Conservation (phyloP, 2,888 invertebrate genomes). For the Leptinotarsa rubiginosa region DNA sequence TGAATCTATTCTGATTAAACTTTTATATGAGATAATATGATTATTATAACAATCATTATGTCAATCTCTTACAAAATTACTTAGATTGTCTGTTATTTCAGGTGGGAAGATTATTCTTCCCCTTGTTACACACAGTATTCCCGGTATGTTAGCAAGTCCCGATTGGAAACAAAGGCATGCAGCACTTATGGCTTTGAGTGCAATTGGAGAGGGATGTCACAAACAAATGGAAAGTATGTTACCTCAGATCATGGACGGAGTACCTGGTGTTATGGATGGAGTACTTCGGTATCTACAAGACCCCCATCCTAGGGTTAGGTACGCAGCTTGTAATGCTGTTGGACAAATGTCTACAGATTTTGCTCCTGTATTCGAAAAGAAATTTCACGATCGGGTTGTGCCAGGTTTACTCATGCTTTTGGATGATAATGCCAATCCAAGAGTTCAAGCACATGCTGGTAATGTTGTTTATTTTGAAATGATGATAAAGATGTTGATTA, state of each 20-base stretch:
- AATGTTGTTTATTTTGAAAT: constrained; percentile 45
- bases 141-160: constrained; percentile 84
- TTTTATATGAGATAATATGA: constrained; percentile 17
- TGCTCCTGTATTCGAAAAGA: constrained; percentile 95
- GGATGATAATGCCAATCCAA: constrained; percentile 90
- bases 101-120: constrained; percentile 84
- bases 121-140: constrained; percentile 83
- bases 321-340: constrained; percentile 98
- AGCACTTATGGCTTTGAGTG: constrained; percentile 98
- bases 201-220: constrained; percentile 98
- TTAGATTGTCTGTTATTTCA: constrained; percentile 26
- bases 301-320: constrained; percentile 91
- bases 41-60: not conserved
- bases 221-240: constrained; percentile 97
- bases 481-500: not conserved
- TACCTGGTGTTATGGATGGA: constrained; percentile 68
- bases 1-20: constrained; percentile 26
- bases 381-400: constrained; percentile 95
- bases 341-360: constrained; percentile 99
- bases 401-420: constrained; percentile 89
- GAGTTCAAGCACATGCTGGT: constrained; percentile 89
- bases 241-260: constrained; percentile 91
- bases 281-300: constrained; percentile 63
- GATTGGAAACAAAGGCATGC: constrained; percentile 95
- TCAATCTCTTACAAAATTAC: not conserved